A percentile compares a stretch with the other conserved stretches of the same genome.
These are phyloP conservation scores for Climacteris rufus DNA, from an alignment of 2,113 vertebrate species.

Conservation along the genomic window DNA sequence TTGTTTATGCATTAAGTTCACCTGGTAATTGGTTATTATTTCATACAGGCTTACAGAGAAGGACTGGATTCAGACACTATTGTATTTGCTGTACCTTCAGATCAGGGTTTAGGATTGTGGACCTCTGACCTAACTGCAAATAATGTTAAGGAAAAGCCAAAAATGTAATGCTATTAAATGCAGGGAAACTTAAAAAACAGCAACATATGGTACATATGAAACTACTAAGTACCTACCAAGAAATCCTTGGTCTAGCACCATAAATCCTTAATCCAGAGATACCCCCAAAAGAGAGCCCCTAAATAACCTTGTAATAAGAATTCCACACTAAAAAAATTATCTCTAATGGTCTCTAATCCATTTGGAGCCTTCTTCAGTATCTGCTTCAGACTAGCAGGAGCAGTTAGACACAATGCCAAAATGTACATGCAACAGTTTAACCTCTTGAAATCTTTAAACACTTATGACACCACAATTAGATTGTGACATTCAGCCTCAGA, in stretches of 20 bases:
- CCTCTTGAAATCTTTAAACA: background rate
- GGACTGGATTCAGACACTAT: background rate
- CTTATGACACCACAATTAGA: background rate
- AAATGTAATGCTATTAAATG: background rate
- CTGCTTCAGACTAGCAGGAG: background rate
- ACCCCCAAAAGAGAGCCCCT: background rate
- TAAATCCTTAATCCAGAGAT: slow-evolving; percentile 47
- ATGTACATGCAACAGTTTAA: background rate
- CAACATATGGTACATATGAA: slow-evolving; percentile 4
- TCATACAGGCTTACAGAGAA: background rate
- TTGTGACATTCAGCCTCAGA: background rate
- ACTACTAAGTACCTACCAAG: background rate
- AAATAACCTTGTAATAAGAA: slow-evolving; percentile 29
- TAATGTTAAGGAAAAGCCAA: background rate
- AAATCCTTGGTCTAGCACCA: background rate
- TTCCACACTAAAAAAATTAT: background rate
- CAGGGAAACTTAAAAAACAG: slow-evolving; percentile 32
- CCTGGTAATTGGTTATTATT: background rate
- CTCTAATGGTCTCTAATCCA: background rate
- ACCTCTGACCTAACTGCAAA: background rate
- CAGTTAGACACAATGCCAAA: background rate
- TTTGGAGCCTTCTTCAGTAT: background rate
- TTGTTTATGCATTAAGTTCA: background rate
- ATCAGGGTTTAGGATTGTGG: background rate
- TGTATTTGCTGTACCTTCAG: background rate